Percentiles rank a stretch among this genome's conserved stretches.
Conservation (phyloP, 2,888 invertebrate species). For the Lepeophtheirus nordmannii region DNA sequence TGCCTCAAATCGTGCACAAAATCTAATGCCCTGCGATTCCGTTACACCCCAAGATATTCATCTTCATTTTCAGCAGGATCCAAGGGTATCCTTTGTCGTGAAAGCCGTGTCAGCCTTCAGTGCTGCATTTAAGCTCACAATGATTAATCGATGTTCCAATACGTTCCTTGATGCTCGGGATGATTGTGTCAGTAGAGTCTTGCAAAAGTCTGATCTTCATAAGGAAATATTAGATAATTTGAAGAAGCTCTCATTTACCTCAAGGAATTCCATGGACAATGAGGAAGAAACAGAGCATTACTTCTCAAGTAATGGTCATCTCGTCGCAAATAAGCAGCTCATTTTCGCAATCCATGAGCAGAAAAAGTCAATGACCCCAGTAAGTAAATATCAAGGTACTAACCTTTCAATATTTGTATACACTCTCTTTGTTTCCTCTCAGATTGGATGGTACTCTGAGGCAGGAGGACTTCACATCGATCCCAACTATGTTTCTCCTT, state of each 20-base stretch:
- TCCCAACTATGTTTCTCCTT: slow-evolving; percentile 21
- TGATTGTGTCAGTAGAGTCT: not conserved
- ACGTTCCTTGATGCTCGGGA: slow-evolving; percentile 10
- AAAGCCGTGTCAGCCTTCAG: slow-evolving; percentile 33
- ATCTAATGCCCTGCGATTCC: not conserved
- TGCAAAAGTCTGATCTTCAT: slow-evolving; percentile 12
- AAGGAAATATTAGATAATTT: slow-evolving; percentile 28
- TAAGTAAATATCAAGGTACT: not conserved
- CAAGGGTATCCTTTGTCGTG: slow-evolving; percentile 28
- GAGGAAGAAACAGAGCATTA: slow-evolving; percentile 29
- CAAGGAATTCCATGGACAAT: slow-evolving; percentile 24
- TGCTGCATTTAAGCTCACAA: slow-evolving; percentile 32
- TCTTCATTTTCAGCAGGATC: slow-evolving; percentile 22
- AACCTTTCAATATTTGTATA: not conserved
- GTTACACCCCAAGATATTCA: slow-evolving; percentile 14
- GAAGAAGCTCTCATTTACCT: slow-evolving; percentile 29
- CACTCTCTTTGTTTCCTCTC: slow-evolving; percentile 24
- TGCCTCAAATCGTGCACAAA: slow-evolving; percentile 2
- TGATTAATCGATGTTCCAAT: slow-evolving; percentile 29
- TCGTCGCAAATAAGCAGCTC: slow-evolving; percentile 29
- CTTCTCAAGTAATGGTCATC: slow-evolving; percentile 29
- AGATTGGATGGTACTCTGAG: slow-evolving; percentile 33
- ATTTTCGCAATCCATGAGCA: slow-evolving; percentile 27
- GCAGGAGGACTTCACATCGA: slow-evolving; percentile 32
- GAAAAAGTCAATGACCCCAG: slow-evolving; percentile 7